Evolutionary conservation across 2,113 vertebrate genomes (phyloP).

Genomic region (Protomyctophum bolini): DNA sequence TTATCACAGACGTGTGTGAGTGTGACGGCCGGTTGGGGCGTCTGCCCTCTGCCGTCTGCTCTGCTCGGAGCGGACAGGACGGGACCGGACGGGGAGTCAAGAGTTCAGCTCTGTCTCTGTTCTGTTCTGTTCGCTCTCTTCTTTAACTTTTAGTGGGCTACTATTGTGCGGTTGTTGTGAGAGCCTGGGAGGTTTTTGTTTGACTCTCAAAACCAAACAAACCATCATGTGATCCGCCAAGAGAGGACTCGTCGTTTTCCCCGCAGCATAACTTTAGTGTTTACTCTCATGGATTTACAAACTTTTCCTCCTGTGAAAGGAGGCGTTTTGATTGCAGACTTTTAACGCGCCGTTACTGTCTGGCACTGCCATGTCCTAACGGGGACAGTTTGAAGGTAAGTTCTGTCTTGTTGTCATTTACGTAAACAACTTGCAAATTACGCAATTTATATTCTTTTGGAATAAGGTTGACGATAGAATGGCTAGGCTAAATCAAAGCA

Average conservation of each 20-base stretch:
- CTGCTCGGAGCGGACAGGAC: no score
- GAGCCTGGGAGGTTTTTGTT: not conserved
- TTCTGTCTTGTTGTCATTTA: not conserved
- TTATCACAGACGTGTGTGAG: constrained; percentile 67
- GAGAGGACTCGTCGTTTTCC: constrained; percentile 37
- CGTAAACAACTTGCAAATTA: no score
- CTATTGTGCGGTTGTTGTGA: no score
- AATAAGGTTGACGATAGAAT: no score
- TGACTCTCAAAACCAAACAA: not conserved
- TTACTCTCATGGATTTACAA: constrained; percentile 44
- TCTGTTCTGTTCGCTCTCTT: constrained; percentile 20
- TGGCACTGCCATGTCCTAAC: constrained; percentile 25
- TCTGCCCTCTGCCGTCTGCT: no score
- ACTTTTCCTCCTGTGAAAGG: constrained; percentile 19
- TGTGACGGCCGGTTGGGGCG: constrained; percentile 67
- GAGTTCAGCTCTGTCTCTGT: constrained; percentile 68
- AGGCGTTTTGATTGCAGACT: constrained; percentile 7
- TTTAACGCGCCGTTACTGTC: constrained; percentile 1
- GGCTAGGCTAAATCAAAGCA: no score
- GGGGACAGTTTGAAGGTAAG: constrained; percentile 39
- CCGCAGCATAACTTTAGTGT: constrained; percentile 36
- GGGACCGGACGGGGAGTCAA: constrained; percentile 17
- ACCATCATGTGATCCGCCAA: constrained; percentile 21
- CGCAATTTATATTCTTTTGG: no score
- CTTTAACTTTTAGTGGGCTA: no score